These are phyloP conservation scores for Acipenser ruthenus DNA, from an alignment of 2,797 vertebrate genomes.

Conservation along the genomic window DNA sequence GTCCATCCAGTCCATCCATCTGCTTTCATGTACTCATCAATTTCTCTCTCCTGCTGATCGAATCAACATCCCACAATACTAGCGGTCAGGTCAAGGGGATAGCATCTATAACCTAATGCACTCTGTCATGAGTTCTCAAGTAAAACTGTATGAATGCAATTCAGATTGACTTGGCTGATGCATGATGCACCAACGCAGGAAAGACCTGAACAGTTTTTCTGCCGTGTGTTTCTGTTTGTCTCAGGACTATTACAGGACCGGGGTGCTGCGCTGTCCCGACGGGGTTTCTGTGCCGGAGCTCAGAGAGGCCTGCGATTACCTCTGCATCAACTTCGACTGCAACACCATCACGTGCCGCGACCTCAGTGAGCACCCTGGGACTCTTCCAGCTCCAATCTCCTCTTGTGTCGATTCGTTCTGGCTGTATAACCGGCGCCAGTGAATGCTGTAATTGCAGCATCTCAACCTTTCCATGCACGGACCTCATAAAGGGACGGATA, in stretches of 20 bases:
- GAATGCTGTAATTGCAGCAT: too few relatives aligned
- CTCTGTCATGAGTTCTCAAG: too few relatives aligned
- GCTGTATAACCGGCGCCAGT: too few relatives aligned
- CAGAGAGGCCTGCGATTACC: slow-evolving; percentile 68
- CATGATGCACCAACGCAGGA: too few relatives aligned
- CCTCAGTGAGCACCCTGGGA: slow-evolving; percentile 56
- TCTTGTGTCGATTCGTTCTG: too few relatives aligned
- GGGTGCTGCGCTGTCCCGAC: slow-evolving; percentile 65
- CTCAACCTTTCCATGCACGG: too few relatives aligned
- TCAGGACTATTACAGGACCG: slow-evolving; percentile 70
- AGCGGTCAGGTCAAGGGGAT: too few relatives aligned
- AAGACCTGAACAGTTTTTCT: background rate
- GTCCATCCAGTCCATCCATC: background rate
- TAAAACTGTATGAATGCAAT: too few relatives aligned
- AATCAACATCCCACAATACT: too few relatives aligned
- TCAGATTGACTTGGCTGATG: too few relatives aligned
- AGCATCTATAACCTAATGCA: too few relatives aligned
- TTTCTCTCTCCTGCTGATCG: background rate
- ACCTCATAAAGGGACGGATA: too few relatives aligned
- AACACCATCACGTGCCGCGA: slow-evolving; percentile 69
- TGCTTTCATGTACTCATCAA: background rate
- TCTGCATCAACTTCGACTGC: slow-evolving; percentile 71
- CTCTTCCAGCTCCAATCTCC: background rate
- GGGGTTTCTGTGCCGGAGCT: slow-evolving; percentile 70
- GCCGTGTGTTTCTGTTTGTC: background rate